Evolutionary conservation across 2,888 invertebrate genomes (phyloP).

Genomic region (Caenorhabditis panamensis): DNA sequence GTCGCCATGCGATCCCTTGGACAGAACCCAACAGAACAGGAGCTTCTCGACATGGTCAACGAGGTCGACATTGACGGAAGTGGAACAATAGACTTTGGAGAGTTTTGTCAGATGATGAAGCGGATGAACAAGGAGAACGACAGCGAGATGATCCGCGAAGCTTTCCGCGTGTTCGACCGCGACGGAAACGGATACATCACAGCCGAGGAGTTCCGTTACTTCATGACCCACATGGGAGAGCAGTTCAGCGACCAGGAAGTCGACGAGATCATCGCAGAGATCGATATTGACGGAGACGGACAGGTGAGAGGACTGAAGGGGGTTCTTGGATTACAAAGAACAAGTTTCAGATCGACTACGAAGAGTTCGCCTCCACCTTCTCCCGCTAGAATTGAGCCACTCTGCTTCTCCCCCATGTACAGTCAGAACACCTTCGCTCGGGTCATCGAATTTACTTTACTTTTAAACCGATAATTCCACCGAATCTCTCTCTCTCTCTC

Average conservation of each 20-base stretch:
- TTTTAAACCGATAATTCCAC: slow-evolving; percentile 52
- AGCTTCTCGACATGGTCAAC: slow-evolving; percentile 81
- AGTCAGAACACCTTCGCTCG: slow-evolving; percentile 34
- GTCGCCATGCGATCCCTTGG: slow-evolving; percentile 82
- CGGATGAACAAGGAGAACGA: slow-evolving; percentile 81
- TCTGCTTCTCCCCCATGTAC: slow-evolving; percentile 24
- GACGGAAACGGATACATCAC: slow-evolving; percentile 81
- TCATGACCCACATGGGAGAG: slow-evolving; percentile 81
- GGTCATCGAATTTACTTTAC: slow-evolving; percentile 50
- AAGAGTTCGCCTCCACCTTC: slow-evolving; percentile 77
- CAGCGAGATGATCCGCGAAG: slow-evolving; percentile 81
- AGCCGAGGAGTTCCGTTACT: slow-evolving; percentile 81
- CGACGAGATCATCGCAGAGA: slow-evolving; percentile 81
- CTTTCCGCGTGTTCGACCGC: slow-evolving; percentile 81
- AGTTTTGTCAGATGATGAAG: slow-evolving; percentile 82
- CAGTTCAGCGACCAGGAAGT: slow-evolving; percentile 81
- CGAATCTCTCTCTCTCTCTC: slow-evolving; percentile 14
- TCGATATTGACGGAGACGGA: slow-evolving; percentile 81
- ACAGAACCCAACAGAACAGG: slow-evolving; percentile 82
- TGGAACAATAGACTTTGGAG: slow-evolving; percentile 80
- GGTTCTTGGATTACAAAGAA: neutral
- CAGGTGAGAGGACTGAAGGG: slow-evolving; percentile 67
- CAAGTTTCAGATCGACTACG: slow-evolving; percentile 79
- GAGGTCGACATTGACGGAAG: slow-evolving; percentile 81
- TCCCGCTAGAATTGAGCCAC: slow-evolving; percentile 60